phyloP scores from a whole-genome alignment of 2,113 vertebrate genomes.

The Lepus americanus region DNA sequence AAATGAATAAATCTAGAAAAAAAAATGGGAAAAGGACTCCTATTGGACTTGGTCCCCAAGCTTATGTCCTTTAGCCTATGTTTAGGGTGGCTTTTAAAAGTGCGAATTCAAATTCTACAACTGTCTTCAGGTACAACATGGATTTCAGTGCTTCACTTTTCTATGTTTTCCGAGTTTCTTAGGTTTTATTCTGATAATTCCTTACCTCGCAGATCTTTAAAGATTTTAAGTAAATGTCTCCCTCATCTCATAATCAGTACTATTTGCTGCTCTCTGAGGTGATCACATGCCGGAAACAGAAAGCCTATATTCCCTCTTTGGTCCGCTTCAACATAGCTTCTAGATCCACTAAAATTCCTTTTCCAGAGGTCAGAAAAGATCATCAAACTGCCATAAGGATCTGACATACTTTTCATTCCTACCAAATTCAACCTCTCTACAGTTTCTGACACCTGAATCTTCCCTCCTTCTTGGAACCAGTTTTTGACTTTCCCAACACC shows the following conservation, averaged over 20 bases:
- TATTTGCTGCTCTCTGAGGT: constrained; percentile 15
- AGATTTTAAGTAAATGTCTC: constrained; percentile 20
- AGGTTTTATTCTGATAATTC: constrained; percentile 4
- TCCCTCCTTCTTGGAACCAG: background rate
- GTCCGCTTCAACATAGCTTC: background rate
- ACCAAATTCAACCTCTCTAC: constrained; percentile 24
- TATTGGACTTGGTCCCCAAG: background rate
- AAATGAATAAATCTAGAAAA: too few species aligned
- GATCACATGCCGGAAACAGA: constrained; percentile 16
- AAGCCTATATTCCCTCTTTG: constrained; percentile 17
- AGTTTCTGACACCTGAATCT: constrained; percentile 50
- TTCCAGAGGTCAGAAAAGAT: constrained; percentile 49
- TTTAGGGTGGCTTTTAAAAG: constrained; percentile 11
- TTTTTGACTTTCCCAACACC: background rate
- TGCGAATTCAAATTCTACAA: constrained; percentile 17
- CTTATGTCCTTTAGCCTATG: background rate
- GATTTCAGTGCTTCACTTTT: background rate
- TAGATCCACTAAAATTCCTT: constrained; percentile 46
- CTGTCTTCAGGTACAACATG: background rate
- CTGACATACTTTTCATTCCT: constrained; percentile 61
- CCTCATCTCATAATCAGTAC: background rate
- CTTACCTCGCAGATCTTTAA: background rate
- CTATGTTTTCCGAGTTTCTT: background rate
- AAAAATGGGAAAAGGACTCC: background rate
- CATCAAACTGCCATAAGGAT: background rate